Conservation (phyloP, 2,113 vertebrate genomes). For the Ardeotis arabs region DNA sequence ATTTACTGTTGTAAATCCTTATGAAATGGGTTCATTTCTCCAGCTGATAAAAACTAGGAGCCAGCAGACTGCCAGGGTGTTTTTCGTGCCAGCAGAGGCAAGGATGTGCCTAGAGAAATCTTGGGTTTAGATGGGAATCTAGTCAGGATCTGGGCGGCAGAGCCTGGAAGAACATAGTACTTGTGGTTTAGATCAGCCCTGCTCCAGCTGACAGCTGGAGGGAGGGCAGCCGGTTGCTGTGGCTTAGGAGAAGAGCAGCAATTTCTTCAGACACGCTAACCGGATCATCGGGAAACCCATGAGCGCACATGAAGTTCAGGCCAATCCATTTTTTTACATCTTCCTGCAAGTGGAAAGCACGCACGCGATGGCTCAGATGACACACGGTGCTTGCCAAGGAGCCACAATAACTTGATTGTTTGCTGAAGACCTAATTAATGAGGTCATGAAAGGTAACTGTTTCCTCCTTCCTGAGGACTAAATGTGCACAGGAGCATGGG, state of each 20-base stretch:
- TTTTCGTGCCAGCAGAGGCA: not conserved
- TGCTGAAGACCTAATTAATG: not conserved
- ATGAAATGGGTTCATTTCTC: not conserved
- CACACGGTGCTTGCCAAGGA: accelerated
- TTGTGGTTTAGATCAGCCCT: not conserved
- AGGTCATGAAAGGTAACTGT: not conserved
- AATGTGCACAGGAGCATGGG: not conserved
- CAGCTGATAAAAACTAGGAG: not conserved
- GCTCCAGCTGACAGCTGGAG: not conserved
- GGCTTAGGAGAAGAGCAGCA: not conserved
- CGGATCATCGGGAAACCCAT: not conserved
- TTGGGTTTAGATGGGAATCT: not conserved
- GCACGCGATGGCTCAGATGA: accelerated
- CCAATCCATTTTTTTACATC: not conserved
- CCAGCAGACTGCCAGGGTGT: not conserved
- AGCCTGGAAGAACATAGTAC: accelerated
- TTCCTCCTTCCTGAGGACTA: not conserved
- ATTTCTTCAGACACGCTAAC: not conserved
- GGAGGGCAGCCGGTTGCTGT: accelerated
- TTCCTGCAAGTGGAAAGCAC: not conserved
- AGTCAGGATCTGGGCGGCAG: accelerated
- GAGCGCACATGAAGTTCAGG: not conserved
- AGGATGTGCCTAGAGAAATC: not conserved
- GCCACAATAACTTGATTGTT: not conserved
- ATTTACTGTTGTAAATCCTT: not conserved